Conservation (phyloP, 2,797 vertebrate species). For the Phyllotis vaccarum region DNA sequence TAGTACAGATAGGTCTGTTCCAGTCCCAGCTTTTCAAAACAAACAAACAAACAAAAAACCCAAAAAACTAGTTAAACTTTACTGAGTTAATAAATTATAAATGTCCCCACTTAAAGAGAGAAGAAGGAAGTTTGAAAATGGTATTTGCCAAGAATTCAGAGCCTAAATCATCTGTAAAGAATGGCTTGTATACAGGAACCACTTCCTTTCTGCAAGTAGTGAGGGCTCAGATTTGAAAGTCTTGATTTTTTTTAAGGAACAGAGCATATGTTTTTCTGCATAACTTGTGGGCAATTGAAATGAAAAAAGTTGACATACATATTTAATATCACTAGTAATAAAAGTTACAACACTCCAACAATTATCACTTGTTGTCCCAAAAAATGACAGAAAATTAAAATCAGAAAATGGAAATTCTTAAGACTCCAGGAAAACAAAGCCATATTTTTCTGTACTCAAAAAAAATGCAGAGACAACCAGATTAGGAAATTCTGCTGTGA, state of each 20-base stretch:
- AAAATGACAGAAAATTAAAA: not conserved
- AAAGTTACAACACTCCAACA: not conserved
- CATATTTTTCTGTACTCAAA: not conserved
- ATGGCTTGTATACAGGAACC: not conserved
- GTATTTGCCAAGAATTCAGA: constrained; percentile 49
- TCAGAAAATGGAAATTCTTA: constrained; percentile 3
- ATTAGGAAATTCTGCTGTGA: not conserved
- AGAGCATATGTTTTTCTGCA: not conserved
- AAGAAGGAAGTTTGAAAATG: constrained; percentile 30
- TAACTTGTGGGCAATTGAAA: not conserved
- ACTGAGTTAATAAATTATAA: constrained; percentile 53
- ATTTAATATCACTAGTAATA: not conserved
- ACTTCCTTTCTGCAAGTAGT: not conserved
- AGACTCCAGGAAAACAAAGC: not conserved
- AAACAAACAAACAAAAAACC: constrained; percentile 46
- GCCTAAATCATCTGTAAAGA: constrained; percentile 49
- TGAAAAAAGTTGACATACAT: not conserved
- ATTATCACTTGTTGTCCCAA: not conserved
- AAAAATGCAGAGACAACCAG: not conserved
- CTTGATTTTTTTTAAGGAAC: constrained; percentile 10
- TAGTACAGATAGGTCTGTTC: not conserved
- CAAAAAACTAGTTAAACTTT: constrained; percentile 50
- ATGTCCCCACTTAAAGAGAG: not conserved
- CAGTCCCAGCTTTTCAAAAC: not conserved
- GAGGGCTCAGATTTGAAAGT: not conserved